These are phyloP conservation scores for Eurytoma californica DNA, from an alignment of 2,888 invertebrate species.

Conservation along the genomic window DNA sequence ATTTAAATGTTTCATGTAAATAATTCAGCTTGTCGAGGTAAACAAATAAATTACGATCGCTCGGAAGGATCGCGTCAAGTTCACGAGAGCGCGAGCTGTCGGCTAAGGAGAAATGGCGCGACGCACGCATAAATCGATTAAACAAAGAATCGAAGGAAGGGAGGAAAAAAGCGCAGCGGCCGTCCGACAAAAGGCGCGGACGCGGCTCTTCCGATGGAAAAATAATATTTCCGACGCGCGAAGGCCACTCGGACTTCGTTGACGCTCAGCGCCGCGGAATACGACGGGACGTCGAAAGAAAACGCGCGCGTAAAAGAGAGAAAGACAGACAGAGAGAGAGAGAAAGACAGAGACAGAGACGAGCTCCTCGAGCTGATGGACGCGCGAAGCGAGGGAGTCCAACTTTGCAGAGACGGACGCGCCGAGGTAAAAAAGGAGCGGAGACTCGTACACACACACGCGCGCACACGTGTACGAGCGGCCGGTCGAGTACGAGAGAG, in stretches of 20 bases:
- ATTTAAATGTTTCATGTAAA: no score
- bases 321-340: neutral
- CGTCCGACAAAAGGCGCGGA: slow-evolving; percentile 3
- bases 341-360: slow-evolving; percentile 20
- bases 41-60: no score
- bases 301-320: slow-evolving; percentile 17
- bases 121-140: neutral
- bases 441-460: slow-evolving; percentile 2
- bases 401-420: slow-evolving; percentile 26
- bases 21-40: no score
- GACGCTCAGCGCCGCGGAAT: slow-evolving; percentile 32
- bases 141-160: neutral
- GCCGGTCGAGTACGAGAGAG: slow-evolving; percentile 23
- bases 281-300: slow-evolving; percentile 1
- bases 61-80: no score
- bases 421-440: slow-evolving; percentile 12
- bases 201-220: slow-evolving; percentile 3
- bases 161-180: neutral
- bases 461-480: neutral
- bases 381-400: slow-evolving; percentile 44
- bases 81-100: no score
- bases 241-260: slow-evolving; percentile 38
- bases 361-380: slow-evolving; percentile 23
- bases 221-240: slow-evolving; percentile 43
- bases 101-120: neutral